These are phyloP conservation scores for Caradrina clavipalpis DNA, from an alignment of 2,888 invertebrate species.

Conservation along the genomic window DNA sequence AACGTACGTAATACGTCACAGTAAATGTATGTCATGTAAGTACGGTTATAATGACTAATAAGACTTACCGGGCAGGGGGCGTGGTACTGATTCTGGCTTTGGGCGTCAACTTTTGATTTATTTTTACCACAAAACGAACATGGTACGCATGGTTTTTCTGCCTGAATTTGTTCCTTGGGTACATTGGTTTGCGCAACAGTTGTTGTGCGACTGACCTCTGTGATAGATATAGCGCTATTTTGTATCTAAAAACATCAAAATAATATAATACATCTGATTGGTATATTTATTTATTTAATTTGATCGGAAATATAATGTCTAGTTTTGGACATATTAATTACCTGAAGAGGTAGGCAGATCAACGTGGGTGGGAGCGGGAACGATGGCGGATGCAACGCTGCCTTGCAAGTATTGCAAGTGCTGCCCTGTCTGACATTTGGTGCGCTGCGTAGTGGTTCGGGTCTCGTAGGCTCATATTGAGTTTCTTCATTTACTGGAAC, in stretches of 20 bases:
- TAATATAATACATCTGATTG: not conserved
- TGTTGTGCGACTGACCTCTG: not conserved
- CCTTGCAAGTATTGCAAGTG: conserved; percentile 19
- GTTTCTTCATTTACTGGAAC: conserved; percentile 37
- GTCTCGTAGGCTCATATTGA: conserved; percentile 42
- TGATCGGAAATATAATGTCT: not conserved
- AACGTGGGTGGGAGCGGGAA: not conserved
- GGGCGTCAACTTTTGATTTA: conserved; percentile 32
- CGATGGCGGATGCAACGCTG: not conserved
- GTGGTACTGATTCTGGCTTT: conserved; percentile 16
- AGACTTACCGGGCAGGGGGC: conserved; percentile 27
- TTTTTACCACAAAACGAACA: conserved; percentile 58
- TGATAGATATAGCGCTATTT: conserved; percentile 18
- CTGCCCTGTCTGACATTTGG: conserved; percentile 15
- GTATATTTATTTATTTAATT: too few species aligned
- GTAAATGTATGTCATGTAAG: not conserved
- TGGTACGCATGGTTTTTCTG: conserved; percentile 20
- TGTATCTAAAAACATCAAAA: conserved; percentile 27
- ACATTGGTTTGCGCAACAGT: not conserved
- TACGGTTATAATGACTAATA: not conserved
- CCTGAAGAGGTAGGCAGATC: conserved; percentile 23
- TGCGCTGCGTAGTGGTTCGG: not conserved
- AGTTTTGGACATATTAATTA: not conserved
- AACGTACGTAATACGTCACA: too few species aligned
- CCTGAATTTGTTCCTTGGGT: conserved; percentile 19